Conservation (phyloP, 2,113 vertebrate genomes). For the Cephalopterus ornatus region DNA sequence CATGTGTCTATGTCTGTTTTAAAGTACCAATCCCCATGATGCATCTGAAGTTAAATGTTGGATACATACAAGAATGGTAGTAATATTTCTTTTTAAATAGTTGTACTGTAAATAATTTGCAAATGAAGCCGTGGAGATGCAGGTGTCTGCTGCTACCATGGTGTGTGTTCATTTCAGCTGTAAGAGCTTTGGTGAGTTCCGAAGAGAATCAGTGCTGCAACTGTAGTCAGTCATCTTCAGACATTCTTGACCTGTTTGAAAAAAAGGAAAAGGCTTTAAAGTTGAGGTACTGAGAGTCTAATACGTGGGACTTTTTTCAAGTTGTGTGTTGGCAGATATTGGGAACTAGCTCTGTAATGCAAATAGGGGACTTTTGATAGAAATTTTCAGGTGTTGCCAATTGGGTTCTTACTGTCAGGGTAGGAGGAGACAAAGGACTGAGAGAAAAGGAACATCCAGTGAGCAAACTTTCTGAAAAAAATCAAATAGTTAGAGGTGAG, state of each 20-base stretch:
- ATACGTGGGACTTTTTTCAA: neutral
- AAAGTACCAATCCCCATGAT: neutral
- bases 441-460: neutral
- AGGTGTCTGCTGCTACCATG: neutral
- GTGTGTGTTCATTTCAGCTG: neutral
- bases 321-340: neutral
- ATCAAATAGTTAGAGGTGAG: neutral
- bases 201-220: neutral
- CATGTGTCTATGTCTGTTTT: neutral
- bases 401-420: neutral
- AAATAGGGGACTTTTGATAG: neutral
- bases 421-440: neutral
- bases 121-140: neutral
- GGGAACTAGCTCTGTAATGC: neutral
- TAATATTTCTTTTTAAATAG: neutral
- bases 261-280: neutral
- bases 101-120: neutral
- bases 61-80: neutral
- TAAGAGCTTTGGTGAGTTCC: neutral
- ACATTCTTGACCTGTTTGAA: neutral
- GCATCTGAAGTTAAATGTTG: neutral
- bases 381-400: neutral
- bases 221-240: neutral
- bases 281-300: neutral
- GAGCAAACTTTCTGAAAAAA: neutral